Evolutionary conservation across 1,140 invertebrate species (phyloP), one percentile per base, ranked within the genome.

Genomic region (Aphidius ervi): DNA sequence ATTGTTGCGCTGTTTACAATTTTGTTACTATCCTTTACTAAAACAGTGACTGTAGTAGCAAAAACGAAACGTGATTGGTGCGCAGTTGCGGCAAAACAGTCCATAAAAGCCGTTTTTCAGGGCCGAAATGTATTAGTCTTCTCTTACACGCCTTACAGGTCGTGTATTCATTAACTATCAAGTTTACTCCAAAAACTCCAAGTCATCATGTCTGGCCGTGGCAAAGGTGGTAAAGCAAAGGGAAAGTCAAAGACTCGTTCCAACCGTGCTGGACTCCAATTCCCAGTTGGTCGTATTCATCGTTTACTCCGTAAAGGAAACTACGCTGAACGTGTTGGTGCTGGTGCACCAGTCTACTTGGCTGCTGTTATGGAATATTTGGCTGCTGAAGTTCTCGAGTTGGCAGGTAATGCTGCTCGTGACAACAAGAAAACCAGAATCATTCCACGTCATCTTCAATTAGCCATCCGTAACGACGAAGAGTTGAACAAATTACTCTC

Each of bases 241-340:
- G 47, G 47, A 49, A 49, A 49, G 47, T 49, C 47, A 16, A 49
- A 49, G 47, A 49, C 47, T 8, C 47, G 47, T n/a, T 49, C 47
- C 2, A 49, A 5, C n/a, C 20, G 47, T 6, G 47, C 47, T 49
- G 47, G 47, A 23, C 16, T 49, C 1, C 47, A 49, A 20, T 49
- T 49, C 47, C 47, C 47, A 49, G 47, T 49, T 4, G 47, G 47
- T 3, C 47, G 47, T 49, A 49, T 49, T 9, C 47, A 49, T 49
- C 47, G 47, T 49, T 31, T 49, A 2, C 20, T 49, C 1, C 47
- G 47, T 20, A 49, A 49, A 31, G 47, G 47, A 0, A 49, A 20
- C 2, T 49, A 49, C 5, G 47, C 47, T 7, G 47, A 49, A 49
- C 47, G 47, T 20, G 47, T 49, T 49, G 47, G 47, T 49, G 47